These are phyloP conservation scores for Streptopelia turtur DNA, from an alignment of 2,797 vertebrate genomes.

Conservation along the genomic window DNA sequence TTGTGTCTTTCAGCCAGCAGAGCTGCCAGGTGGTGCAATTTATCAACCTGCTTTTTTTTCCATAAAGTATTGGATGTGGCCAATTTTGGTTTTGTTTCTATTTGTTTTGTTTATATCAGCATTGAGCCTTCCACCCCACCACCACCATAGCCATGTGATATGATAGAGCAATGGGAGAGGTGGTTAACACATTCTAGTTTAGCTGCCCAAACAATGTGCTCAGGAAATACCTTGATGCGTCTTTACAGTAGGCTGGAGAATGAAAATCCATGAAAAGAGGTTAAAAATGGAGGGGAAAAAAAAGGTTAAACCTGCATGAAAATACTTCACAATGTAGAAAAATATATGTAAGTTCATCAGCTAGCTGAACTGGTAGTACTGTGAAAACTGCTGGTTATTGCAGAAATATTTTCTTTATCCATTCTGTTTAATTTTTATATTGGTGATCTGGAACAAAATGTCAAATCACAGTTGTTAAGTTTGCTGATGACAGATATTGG, in stretches of 20 bases:
- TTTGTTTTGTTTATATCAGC: background rate
- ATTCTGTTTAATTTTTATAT: background rate
- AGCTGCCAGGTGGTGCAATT: background rate
- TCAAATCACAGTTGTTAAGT: background rate
- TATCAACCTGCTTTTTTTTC: background rate
- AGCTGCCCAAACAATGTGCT: background rate
- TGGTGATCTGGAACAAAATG: background rate
- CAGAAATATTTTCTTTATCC: background rate
- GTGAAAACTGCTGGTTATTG: background rate
- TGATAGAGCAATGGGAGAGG: background rate
- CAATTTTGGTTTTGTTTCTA: conserved; percentile 22
- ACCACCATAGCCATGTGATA: background rate
- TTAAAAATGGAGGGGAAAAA: background rate
- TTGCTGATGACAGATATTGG: background rate
- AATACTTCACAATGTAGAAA: background rate
- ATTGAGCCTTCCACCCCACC: background rate
- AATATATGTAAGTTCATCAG: background rate
- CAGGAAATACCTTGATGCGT: background rate
- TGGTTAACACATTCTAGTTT: background rate
- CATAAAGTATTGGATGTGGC: background rate
- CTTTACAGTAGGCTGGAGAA: background rate
- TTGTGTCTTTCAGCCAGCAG: background rate
- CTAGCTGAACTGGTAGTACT: background rate
- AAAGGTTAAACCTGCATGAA: background rate
- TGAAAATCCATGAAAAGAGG: background rate